phyloP scores from a whole-genome alignment of 2,113 vertebrate genomes.

The Serilophus lunatus region DNA sequence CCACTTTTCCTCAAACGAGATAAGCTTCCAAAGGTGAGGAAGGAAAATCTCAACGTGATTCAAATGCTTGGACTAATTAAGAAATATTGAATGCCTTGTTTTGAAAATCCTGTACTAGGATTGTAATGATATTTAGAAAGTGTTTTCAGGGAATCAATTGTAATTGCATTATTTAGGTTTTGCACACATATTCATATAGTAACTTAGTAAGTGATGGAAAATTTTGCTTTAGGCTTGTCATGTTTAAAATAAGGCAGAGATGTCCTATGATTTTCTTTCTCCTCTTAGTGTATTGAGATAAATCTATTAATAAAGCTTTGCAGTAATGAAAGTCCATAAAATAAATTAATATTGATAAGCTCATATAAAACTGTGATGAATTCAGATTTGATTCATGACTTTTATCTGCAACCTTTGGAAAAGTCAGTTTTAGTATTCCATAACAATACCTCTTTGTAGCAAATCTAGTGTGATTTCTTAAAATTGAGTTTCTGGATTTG shows the following conservation, averaged over 20 bases:
- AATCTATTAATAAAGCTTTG: not conserved
- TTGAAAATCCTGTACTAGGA: not conserved
- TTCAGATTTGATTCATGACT: not conserved
- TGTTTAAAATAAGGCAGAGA: not conserved
- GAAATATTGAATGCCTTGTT: not conserved
- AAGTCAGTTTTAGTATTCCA: not conserved
- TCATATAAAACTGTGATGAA: not conserved
- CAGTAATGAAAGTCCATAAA: not conserved
- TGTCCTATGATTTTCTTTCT: not conserved
- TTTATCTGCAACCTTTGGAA: not conserved
- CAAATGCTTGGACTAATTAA: not conserved
- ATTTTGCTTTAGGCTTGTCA: not conserved
- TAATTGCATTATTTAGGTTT: not conserved
- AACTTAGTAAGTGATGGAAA: not conserved
- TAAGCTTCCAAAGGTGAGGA: conserved; percentile 89
- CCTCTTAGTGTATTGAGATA: not conserved
- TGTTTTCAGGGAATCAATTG: not conserved
- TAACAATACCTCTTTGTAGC: not conserved
- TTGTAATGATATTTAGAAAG: not conserved
- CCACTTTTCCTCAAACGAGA: conserved; percentile 81
- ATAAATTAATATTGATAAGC: not conserved
- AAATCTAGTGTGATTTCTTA: not conserved
- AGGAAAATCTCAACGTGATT: not conserved
- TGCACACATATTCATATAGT: not conserved
- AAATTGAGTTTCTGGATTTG: not conserved